Evolutionary conservation across 2,113 vertebrate species (phyloP), one percentile per base, ranked within the genome.

Genomic region (Tupaia tana): DNA sequence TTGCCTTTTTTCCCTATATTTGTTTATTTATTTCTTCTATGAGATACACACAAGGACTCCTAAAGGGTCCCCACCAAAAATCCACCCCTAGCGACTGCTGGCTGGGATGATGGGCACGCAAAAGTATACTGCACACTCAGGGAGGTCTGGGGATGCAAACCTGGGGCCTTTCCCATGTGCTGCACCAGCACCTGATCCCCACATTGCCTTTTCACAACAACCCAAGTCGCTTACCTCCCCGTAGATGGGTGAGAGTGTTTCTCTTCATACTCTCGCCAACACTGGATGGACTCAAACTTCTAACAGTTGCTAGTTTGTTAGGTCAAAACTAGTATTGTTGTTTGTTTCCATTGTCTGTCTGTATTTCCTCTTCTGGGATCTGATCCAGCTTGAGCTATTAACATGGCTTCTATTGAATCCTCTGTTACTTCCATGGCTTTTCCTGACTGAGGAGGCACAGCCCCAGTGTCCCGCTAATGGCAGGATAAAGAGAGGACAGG

Each of bases 401-500:
- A 80, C 87, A 79, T 58, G 73, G 71, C 87, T 89, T 93, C 73
- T 19, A 34, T 22, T 58, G 84, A 73, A 70, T 71, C 56, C 77
- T 67, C 61, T 22, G 11, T 58, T 27, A 14, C 12, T 79, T 19
- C 25, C 61, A 2, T 0, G 1, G 43, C n/a, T 70, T 31, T 69
- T 27, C 43, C 52, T 11, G 66, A 24, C 31, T 25, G 2, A 75
- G 52, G 29, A n/a, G 31, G 89, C 56, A 12, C 10, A 59, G 61
- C 19, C 54, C 63, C 3, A 66, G 52, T 52, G 61, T 69, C 54
- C 24, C 43, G 71, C 29, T 18, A 54, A 67, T 25, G 29, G 66
- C 70, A 63, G 20, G 61, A 22, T 61, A n/a, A n/a, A 43, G 78
- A 29, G 6, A 24, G 10, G 20, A 25, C 58, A 66, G 29, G n/a